Percentiles rank a stretch among this genome's conserved stretches.
Conservation (phyloP, 2,888 invertebrate genomes). For the Brachyopa scutellaris region DNA sequence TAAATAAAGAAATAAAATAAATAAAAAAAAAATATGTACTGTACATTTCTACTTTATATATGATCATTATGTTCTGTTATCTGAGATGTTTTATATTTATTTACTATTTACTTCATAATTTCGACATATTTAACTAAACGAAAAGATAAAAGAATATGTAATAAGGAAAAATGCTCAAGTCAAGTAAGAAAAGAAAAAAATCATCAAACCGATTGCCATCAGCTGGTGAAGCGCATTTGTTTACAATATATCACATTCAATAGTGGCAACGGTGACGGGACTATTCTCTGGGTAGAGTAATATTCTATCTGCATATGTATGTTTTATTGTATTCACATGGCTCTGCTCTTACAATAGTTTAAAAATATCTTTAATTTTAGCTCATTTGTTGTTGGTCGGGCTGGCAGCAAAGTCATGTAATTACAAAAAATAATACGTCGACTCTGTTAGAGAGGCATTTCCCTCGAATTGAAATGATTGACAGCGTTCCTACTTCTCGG, state of each 20-base stretch:
- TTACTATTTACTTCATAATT: no score
- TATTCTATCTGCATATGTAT: conserved; percentile 9
- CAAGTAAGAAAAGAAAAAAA: conserved; percentile 29
- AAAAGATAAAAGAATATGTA: not conserved
- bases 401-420: conserved; percentile 37
- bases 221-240: conserved; percentile 11
- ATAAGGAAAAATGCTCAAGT: not conserved
- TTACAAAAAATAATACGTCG: conserved; percentile 39
- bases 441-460: conserved; percentile 41
- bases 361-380: conserved; percentile 67
- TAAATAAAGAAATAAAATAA: no score
- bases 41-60: no score
- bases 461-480: conserved; percentile 59
- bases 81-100: no score
- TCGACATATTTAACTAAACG: no score
- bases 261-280: conserved; percentile 15
- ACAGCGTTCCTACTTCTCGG: conserved; percentile 58
- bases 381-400: conserved; percentile 62
- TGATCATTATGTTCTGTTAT: no score
- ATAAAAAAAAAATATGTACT: no score
- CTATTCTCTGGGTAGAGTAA: conserved; percentile 32
- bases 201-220: conserved; percentile 24
- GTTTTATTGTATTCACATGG: conserved; percentile 51
- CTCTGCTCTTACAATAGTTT: conserved; percentile 52
- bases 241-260: conserved; percentile 33